Evolutionary conservation across 2,797 vertebrate species (phyloP), one percentile per base, ranked within the genome.

Genomic region (Malacoraja senta): DNA sequence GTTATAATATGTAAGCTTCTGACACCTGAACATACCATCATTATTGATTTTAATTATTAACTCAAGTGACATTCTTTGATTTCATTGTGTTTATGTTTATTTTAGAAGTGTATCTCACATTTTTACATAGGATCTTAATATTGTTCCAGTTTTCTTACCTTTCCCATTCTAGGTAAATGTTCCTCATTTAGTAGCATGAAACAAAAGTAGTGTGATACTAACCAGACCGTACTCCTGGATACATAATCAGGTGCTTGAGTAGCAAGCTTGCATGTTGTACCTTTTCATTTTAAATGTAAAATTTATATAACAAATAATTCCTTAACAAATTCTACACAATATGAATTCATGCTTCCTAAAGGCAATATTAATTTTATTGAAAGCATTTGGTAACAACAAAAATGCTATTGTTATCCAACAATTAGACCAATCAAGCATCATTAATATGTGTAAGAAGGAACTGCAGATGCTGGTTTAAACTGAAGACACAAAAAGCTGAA

Each of bases 261-360:
- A 2, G 17, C 21, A 19, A n/a, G n/a, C 84, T 63, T 63, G 63
- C 61, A 8, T 0, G n/a, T 65, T 3, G 76, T 3, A 78, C 12
- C 35, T 15, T 32, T 68, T 78, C 13, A 88, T 68, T 68, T 68
- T 88, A 88, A 88, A 88, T 86, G 63, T 35, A 63, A 65, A 2
- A 19, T 2, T 63, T 88, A 35, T 88, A 88, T 44, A 53, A 53
- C 44, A 53, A 53, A 53, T 53, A 53, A 53, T 4, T 86, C n/a
- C 63, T 65, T 65, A 79, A 38, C n/a, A 32, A 21, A 10, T 4
- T 21, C 84, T 19, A 35, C 3, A 35, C 84, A 88, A 65, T 9
- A 19, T 68, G n/a, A 88, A 88, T 88, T 88, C 63, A 68, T 19
- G 63, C n/a, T 61, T 84, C 81, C 32, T 68, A 88, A 68, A 68